Percentiles rank a stretch among this genome's conserved stretches.
Conservation (phyloP, 2,888 invertebrate species). For the Aspidiotus destructor region DNA sequence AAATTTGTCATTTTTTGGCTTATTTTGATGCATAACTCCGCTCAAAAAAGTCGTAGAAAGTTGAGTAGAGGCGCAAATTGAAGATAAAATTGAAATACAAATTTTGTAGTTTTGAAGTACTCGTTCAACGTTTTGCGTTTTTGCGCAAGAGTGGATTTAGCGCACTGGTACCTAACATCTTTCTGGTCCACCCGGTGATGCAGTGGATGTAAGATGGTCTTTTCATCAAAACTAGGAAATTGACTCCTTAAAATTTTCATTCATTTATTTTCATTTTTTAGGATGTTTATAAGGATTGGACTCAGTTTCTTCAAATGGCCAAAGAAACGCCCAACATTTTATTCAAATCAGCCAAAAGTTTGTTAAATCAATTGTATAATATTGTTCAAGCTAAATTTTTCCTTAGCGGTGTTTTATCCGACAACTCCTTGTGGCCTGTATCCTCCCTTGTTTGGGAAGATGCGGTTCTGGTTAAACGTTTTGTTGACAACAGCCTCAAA, state of each 20-base stretch:
- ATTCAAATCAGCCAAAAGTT: background rate
- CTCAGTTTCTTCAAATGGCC: background rate
- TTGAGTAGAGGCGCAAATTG: too few species aligned
- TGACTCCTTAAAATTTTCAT: background rate
- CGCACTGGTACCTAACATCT: too few species aligned
- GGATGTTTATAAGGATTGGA: background rate
- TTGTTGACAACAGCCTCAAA: background rate
- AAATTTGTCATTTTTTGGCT: too few species aligned
- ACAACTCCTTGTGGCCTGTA: background rate
- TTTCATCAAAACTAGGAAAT: too few species aligned
- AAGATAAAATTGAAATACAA: too few species aligned
- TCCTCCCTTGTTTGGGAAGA: background rate
- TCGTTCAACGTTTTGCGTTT: too few species aligned
- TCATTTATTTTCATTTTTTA: background rate
- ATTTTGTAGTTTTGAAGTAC: too few species aligned
- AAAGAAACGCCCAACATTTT: background rate
- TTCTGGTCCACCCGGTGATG: too few species aligned
- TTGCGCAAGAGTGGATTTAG: too few species aligned
- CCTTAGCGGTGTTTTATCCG: background rate
- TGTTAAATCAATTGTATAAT: background rate
- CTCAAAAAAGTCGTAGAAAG: too few species aligned
- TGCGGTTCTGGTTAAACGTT: background rate
- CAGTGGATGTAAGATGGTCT: too few species aligned
- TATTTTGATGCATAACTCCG: too few species aligned
- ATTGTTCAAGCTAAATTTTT: slow-evolving; percentile 1